Evolutionary conservation across 2,797 vertebrate genomes (phyloP), one percentile per base, ranked within the genome.

Genomic region (Ceryle rudis): DNA sequence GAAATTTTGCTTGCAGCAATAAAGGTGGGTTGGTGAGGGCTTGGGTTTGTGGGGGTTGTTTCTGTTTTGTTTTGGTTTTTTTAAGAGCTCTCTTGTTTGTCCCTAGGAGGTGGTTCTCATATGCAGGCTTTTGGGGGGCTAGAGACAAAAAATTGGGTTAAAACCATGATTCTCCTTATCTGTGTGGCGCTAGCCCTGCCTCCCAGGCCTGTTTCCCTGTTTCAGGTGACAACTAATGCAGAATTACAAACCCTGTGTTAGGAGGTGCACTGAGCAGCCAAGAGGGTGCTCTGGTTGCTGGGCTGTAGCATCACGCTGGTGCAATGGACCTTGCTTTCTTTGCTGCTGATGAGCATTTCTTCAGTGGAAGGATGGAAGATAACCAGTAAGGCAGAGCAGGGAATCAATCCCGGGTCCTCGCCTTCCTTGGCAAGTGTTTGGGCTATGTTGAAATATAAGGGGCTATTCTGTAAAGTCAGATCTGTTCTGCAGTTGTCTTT

Each of bases 1-100:
- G 98, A 98, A 46, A 80, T 88, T 62, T 95, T 99, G 61, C 97
- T 99, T 26, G 96, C 96, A 84, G 98, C 99, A 31, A 98, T 98
- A 95, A 97, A 97, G 98, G 98, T 98, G 87, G 71, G 93, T 97
- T 2, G 0, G 65, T 66, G 73, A 74, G 31, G 37, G 54, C 17
- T 35, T 78, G 66, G 4, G 18, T 86, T 42, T 37, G 4, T 58
- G 61, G 52, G n/a, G 6, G 33, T 90, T 89, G 67, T 25, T 74
- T 75, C 39, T 41, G 39, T 41, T 58, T 16, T 31, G 42, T 29
- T 18, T 35, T 20, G 2, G 1, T 16, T 29, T 15, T 15, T 65
- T 69, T 66, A 69, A 74, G 22, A 58, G 23, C 11, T 70, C 4
- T 49, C 16, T 28, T 2, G 0, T 33, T 87, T 52, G 22, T 72